Percentiles rank a stretch among this genome's conserved stretches.
Conservation (phyloP, 2,113 vertebrate genomes). For the Misgurnus anguillicaudatus region DNA sequence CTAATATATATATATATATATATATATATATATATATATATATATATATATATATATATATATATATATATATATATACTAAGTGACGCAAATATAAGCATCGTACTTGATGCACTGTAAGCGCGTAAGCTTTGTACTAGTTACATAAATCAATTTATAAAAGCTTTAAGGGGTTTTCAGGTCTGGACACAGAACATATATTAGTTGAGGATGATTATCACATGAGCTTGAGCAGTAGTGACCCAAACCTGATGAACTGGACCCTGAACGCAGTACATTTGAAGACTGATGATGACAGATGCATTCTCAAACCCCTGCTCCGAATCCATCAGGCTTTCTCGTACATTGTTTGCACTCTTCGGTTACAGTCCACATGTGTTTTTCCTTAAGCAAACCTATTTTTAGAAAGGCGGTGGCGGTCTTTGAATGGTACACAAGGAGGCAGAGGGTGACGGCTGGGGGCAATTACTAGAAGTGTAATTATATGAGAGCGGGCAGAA, state of each 20-base stretch:
- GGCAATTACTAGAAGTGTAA: constrained; percentile 46
- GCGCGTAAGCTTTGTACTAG: no score
- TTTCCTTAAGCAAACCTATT: constrained; percentile 51
- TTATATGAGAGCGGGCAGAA: constrained; percentile 31
- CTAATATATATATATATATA: background rate
- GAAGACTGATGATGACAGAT: constrained; percentile 32
- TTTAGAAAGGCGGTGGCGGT: constrained; percentile 51
- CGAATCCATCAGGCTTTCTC: constrained; percentile 39
- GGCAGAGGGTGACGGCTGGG: constrained; percentile 34
- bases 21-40: constrained; percentile 5
- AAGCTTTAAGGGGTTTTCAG: constrained; percentile 18
- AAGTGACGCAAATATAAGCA: background rate
- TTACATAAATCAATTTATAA: constrained; percentile 20
- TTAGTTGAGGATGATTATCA: constrained; percentile 10
- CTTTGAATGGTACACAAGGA: constrained; percentile 42
- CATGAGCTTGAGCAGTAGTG: background rate
- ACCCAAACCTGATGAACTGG: constrained; percentile 7
- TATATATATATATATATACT: background rate
- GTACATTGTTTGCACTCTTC: constrained; percentile 41
- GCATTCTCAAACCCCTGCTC: constrained; percentile 20
- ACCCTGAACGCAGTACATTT: background rate
- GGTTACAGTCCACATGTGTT: constrained; percentile 53
- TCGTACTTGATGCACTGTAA: background rate
- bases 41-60: constrained; percentile 1
- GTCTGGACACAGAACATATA: background rate